phyloP scores from a whole-genome alignment of 2,797 vertebrate genomes.

The Tokudaia muenninki region DNA sequence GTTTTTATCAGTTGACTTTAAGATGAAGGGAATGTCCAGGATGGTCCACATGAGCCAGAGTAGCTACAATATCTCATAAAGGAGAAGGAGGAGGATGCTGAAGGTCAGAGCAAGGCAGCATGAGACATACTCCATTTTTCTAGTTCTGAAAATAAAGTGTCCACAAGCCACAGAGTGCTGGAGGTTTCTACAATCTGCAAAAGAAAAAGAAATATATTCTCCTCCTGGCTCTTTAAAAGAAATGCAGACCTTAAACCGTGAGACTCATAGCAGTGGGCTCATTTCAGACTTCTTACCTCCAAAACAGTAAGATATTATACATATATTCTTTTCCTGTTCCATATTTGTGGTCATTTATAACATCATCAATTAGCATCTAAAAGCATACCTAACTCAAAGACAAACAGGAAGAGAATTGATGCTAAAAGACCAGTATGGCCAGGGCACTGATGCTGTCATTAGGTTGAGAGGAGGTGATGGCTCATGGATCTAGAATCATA shows the following conservation, averaged over 20 bases:
- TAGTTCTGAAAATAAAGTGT: not conserved
- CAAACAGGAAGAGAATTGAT: not conserved
- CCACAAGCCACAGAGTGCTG: not conserved
- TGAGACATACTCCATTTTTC: not conserved
- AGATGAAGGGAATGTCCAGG: not conserved
- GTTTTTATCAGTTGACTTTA: not conserved
- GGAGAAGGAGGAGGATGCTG: not conserved
- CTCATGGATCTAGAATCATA: not conserved
- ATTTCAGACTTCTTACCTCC: not conserved
- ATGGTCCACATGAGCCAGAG: not conserved
- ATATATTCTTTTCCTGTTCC: not conserved
- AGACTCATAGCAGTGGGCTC: not conserved
- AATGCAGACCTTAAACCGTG: not conserved
- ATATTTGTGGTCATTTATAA: not conserved
- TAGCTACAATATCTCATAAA: not conserved
- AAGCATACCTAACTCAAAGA: not conserved
- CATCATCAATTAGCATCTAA: not conserved
- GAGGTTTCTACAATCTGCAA: not conserved
- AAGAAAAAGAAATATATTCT: not conserved
- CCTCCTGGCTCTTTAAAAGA: not conserved
- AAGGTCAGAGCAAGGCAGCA: not conserved
- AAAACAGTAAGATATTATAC: not conserved
- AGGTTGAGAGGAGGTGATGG: too few relatives aligned
- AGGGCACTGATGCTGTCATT: too few relatives aligned
- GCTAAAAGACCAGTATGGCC: not conserved